phyloP scores from a whole-genome alignment of 2,113 vertebrate genomes.

The Catharus fuscescens region DNA sequence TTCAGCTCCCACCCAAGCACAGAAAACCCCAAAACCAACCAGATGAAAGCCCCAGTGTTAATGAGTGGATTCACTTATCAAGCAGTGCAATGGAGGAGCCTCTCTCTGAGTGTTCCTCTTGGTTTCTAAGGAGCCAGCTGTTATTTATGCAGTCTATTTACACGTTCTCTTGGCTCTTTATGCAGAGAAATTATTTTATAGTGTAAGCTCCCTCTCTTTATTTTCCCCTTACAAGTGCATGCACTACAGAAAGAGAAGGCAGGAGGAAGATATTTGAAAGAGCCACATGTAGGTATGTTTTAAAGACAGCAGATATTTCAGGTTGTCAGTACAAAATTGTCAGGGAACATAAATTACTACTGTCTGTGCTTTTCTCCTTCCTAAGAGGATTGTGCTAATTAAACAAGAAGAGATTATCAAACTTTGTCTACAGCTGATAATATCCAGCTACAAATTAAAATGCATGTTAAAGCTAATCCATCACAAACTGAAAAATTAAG shows the following conservation, averaged over 20 bases:
- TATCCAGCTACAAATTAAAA: slow-evolving; percentile 73
- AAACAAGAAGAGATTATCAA: slow-evolving; percentile 76
- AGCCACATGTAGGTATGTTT: neutral
- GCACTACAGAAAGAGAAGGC: neutral
- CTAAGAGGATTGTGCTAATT: slow-evolving; percentile 76
- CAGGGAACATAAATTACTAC: slow-evolving; percentile 56
- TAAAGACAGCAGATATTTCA: neutral
- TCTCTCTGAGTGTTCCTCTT: neutral
- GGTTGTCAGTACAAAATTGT: slow-evolving; percentile 21
- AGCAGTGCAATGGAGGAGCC: neutral
- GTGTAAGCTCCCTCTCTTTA: neutral
- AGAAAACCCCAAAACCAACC: neutral
- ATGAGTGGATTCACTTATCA: neutral
- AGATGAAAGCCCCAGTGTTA: neutral
- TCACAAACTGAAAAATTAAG: slow-evolving; percentile 45
- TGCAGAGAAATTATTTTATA: slow-evolving; percentile 27
- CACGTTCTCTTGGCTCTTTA: slow-evolving; percentile 2
- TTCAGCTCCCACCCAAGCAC: neutral
- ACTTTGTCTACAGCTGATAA: slow-evolving; percentile 74
- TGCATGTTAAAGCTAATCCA: slow-evolving; percentile 66
- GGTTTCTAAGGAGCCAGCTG: slow-evolving; percentile 57
- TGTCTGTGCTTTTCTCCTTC: slow-evolving; percentile 53
- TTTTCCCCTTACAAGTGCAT: neutral
- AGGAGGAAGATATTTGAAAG: neutral
- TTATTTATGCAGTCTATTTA: slow-evolving; percentile 63